Evolutionary conservation across 2,888 invertebrate species (phyloP), one percentile per base, ranked within the genome.

Genomic region (Drosophila gaucha): DNA sequence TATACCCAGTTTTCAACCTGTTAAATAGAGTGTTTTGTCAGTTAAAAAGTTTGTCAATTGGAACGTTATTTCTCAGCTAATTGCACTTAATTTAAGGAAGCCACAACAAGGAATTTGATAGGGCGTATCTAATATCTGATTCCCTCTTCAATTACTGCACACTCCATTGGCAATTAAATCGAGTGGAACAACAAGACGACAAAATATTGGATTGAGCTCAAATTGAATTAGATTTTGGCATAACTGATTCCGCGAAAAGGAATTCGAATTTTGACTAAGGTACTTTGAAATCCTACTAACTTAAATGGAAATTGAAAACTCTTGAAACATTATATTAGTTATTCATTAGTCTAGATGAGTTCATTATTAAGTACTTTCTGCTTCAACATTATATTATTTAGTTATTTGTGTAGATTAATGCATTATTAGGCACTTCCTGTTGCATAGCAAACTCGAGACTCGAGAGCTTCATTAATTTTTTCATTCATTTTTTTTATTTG

Each of bases 351-450:
- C 2, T 20, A 20, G 26, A 9, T 6, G 5, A 10, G 14, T 16
- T 10, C 10, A 20, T 28, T 44, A 6, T 4, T 41, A 16, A 26
- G n/a, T n/a, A n/a, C n/a, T n/a, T n/a, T n/a, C n/a, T n/a, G n/a
- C n/a, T n/a, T n/a, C n/a, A n/a, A n/a, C n/a, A n/a, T n/a, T n/a
- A n/a, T n/a, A n/a, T 41, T 41, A 6, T 26, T 26, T 26, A 51
- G 50, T 24, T 6, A 38, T 36, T 49, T 9, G 49, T 38, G 14
- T 49, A 14, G 22, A 47, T 50, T 64, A 49, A n/a, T 24, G 16
- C 18, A 47, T 70, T 47, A 76, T 50, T 62, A 36, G 16, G 14
- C 14, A 44, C 50, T 73, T 73, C 72, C 72, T 66, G 74, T 66
- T 44, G 38, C 41, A 38, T 38, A 5, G 33, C 51, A 47, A 28